phyloP scores from a whole-genome alignment of 2,113 vertebrate species.

The Pardalotus punctatus region DNA sequence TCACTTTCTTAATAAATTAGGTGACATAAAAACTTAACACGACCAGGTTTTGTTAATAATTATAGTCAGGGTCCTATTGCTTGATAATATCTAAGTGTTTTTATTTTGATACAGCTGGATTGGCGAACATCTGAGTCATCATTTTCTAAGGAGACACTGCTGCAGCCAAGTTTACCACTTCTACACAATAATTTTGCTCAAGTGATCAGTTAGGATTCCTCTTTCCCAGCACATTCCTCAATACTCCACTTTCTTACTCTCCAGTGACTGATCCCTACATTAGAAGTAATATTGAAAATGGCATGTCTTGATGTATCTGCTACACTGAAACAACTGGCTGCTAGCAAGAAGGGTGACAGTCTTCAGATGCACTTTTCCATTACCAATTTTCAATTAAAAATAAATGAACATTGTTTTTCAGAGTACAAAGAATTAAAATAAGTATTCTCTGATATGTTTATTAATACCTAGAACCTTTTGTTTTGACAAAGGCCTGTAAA shows the following conservation, averaged over 20 bases:
- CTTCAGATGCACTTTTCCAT: neutral
- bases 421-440: neutral
- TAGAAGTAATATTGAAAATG: neutral
- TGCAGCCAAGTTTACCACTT: neutral
- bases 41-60: rapidly evolving
- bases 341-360: too few species aligned
- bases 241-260: neutral
- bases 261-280: neutral
- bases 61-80: rapidly evolving
- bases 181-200: neutral
- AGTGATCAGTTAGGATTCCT: neutral
- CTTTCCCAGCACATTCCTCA: neutral
- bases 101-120: neutral
- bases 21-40: neutral
- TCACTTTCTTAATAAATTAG: neutral
- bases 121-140: neutral
- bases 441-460: neutral
- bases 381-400: neutral
- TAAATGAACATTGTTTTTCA: neutral
- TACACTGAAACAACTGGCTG: neutral
- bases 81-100: neutral
- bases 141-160: neutral
- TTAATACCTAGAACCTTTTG: too few species aligned
- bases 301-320: neutral
- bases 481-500: neutral